Evolutionary conservation across 2,888 invertebrate genomes (phyloP), one percentile per base, ranked within the genome.

Genomic region (Bibio marci): DNA sequence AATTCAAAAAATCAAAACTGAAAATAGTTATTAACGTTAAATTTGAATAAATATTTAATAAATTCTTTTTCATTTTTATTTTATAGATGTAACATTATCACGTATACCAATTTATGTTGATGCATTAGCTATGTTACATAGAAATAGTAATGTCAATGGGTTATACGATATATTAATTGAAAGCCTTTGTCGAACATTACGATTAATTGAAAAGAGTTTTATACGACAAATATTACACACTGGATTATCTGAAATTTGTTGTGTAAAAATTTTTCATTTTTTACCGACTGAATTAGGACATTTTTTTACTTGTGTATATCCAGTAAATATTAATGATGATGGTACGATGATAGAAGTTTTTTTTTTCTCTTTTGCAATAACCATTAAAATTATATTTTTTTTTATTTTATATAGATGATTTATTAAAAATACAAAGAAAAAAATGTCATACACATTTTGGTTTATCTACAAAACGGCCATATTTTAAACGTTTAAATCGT

Each of bases 111-210:
- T 80, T 32, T 65, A 70, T 51, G 64, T 85, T 42, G 82, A 85
- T 57, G 70, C 78, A 1, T 59, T 85, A 50, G 76, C 80, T 2
- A 68, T 83, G 53, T 71, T 82, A 8, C 73, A 74, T 50, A 66
- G 72, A 40, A 70, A 70, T 45, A 71, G 74, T 1, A 74, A 70
- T 50, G 57, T 77, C 30, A 58, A 67, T 41, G 70, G 76, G 32
- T 54, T 85, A 2, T 83, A 83, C 55, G 75, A 74, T 44, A 73
- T 80, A 45, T 60, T 85, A 5, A 75, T 82, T 5, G 81, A 82
- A 54, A 76, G 80, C 42, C 70, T 80, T 22, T 78, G 79, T 49
- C 68, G 79, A 30, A 73, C 79, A 40, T 63, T 85, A 35, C 66
- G 71, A 45, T 60, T 78, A 37, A 64, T 39, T 22, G 39, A 39